Conservation (phyloP, 2,797 vertebrate genomes). For the Columba guinea region DNA sequence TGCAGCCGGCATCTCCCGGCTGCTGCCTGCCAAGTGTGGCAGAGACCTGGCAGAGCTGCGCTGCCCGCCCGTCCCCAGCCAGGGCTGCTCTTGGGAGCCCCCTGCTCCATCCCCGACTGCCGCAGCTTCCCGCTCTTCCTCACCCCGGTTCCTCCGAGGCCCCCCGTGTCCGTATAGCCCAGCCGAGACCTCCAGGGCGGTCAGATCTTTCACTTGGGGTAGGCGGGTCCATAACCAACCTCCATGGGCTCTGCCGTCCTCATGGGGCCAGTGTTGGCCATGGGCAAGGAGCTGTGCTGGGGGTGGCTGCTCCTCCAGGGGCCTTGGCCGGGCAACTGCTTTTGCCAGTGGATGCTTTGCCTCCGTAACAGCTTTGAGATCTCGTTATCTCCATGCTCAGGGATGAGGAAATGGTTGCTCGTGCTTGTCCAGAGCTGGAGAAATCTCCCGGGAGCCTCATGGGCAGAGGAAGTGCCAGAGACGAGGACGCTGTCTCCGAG, state of each 20-base stretch:
- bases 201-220: neutral
- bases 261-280: fast-evolving
- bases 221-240: neutral
- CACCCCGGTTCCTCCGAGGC: neutral
- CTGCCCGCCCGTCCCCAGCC: neutral
- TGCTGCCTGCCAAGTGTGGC: conserved; percentile 53
- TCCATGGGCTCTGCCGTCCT: neutral
- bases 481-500: neutral
- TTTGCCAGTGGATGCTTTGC: conserved; percentile 17
- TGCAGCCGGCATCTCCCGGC: neutral
- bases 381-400: neutral
- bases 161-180: neutral
- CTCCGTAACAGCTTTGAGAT: neutral
- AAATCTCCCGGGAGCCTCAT: neutral
- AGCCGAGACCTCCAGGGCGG: neutral
- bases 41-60: neutral
- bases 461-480: neutral
- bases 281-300: neutral
- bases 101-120: fast-evolving
- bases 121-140: neutral
- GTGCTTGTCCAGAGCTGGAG: neutral
- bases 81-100: neutral
- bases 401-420: conserved; percentile 43
- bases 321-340: neutral
- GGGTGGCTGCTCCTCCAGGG: neutral